Conservation (phyloP, 2,113 vertebrate species). For the Columba janthina region DNA sequence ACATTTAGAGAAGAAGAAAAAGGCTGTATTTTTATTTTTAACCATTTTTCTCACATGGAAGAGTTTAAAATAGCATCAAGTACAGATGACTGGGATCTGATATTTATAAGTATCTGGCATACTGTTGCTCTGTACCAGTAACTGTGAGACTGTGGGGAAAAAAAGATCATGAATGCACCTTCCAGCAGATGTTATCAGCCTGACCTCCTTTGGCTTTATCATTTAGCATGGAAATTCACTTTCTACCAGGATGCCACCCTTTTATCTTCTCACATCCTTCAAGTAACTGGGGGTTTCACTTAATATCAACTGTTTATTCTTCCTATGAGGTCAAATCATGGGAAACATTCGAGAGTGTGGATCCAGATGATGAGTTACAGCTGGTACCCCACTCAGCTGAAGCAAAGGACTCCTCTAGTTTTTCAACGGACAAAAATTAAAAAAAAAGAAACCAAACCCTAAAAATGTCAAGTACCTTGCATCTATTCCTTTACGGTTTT, state of each 20-base stretch:
- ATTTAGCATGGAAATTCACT: not conserved
- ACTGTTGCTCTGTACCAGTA: constrained; percentile 8
- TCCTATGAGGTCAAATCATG: not conserved
- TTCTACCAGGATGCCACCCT: not conserved
- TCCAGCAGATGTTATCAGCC: not conserved
- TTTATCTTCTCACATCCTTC: not conserved
- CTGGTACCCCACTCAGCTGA: not conserved
- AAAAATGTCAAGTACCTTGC: not conserved
- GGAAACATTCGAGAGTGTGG: not conserved
- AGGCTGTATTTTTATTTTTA: constrained; percentile 67
- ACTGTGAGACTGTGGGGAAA: not conserved
- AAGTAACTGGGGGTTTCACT: not conserved
- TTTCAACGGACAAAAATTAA: not conserved
- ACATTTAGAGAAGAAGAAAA: constrained; percentile 49
- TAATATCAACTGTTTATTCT: not conserved
- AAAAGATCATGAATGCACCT: constrained; percentile 13
- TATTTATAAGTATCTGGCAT: constrained; percentile 21
- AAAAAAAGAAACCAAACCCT: not conserved
- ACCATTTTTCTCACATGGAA: constrained; percentile 52
- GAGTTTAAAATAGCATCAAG: constrained; percentile 49
- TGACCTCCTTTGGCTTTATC: not conserved
- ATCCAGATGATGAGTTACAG: not conserved
- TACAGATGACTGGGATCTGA: constrained; percentile 7
- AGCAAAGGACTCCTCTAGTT: not conserved
- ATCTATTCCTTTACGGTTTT: not conserved